phyloP scores from a whole-genome alignment of 2,888 invertebrate species.

The Synergus umbraculus region DNA sequence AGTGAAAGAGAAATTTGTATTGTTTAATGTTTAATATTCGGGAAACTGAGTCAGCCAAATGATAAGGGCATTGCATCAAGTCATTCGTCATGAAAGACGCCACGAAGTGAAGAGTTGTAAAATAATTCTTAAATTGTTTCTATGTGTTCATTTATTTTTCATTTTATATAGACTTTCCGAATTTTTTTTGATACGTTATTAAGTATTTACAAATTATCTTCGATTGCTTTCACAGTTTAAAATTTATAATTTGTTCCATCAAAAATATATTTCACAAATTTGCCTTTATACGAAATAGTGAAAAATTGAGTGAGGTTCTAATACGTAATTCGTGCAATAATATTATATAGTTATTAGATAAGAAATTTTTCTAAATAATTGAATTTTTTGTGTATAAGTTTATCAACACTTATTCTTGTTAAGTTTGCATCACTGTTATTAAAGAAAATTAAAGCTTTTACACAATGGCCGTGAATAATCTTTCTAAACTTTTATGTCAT shows the following conservation, averaged over 20 bases:
- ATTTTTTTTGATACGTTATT: neutral
- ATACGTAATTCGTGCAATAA: neutral
- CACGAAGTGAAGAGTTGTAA: neutral
- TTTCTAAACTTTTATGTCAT: neutral
- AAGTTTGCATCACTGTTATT: constrained; percentile 7
- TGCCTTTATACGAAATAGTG: neutral
- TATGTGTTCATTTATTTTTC: too few relatives aligned
- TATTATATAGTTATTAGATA: neutral
- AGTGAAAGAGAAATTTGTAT: neutral
- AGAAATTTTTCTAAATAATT: neutral
- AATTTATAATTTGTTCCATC: neutral
- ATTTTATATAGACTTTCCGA: neutral
- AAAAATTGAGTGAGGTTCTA: neutral
- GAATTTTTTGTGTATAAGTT: neutral
- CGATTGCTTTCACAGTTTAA: neutral
- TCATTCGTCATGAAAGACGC: neutral
- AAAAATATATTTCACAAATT: neutral
- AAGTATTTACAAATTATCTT: neutral
- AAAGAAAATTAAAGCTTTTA: neutral
- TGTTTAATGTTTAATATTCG: neutral
- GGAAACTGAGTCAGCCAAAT: neutral
- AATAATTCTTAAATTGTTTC: neutral
- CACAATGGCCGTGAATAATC: neutral
- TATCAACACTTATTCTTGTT: neutral
- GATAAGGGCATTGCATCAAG: neutral